Conservation (phyloP, 53 echinoderm and acorn worm genomes). For the Pentamera pediparva region DNA sequence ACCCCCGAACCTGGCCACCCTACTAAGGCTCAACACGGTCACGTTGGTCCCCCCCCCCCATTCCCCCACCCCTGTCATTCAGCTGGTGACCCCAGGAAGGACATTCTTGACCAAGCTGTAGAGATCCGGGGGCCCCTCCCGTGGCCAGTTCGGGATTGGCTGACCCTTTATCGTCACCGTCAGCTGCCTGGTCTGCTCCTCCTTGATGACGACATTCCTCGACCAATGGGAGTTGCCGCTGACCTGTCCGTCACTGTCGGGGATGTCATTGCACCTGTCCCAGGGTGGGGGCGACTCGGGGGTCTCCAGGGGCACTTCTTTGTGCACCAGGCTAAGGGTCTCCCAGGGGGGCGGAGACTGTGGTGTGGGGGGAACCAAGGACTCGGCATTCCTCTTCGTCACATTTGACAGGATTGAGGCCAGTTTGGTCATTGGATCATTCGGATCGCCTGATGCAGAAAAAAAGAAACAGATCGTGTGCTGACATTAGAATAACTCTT, state of each 20-base stretch:
- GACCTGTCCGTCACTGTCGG: background rate
- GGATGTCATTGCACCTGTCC: slow-evolving; percentile 18
- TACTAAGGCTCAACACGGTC: too few relatives aligned
- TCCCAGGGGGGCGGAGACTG: slow-evolving; percentile 35
- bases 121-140: background rate
- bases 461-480: background rate
- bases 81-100: slow-evolving; percentile 25
- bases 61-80: background rate
- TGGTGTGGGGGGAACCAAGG: background rate
- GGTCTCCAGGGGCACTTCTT: slow-evolving; percentile 26
- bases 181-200: background rate
- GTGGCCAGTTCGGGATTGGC: background rate
- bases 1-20: background rate
- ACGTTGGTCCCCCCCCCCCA: too few relatives aligned
- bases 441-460: background rate
- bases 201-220: slow-evolving; percentile 9
- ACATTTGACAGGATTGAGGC: slow-evolving; percentile 15
- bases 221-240: slow-evolving; percentile 3
- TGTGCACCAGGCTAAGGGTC: slow-evolving; percentile 5
- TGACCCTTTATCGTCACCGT: slow-evolving; percentile 26
- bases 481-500: too few relatives aligned
- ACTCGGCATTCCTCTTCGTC: background rate
- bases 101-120: slow-evolving; percentile 13
- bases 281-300: slow-evolving; percentile 28
- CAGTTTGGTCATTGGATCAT: background rate